Evolutionary conservation across 2,888 invertebrate species (phyloP), one percentile per base, ranked within the genome.

Genomic region (Himalopsyche japonica): DNA sequence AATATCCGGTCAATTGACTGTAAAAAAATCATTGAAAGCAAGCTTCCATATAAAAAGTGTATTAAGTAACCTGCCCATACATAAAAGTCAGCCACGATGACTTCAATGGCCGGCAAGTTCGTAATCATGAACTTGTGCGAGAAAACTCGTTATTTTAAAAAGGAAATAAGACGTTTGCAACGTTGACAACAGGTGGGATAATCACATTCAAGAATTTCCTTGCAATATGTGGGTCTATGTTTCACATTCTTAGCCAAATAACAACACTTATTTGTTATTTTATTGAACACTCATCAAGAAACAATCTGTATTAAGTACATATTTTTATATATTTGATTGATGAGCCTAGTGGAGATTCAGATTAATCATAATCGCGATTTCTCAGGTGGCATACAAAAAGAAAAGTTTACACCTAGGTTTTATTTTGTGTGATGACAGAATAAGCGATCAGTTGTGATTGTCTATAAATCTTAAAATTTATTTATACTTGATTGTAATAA

Each of bases 141-240:
- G 32, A 80, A 64, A 80, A 80, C 80, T 80, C 18, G 80, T 80
- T 80, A 64, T 80, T 64, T 64, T 64, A 64, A 80, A 80, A 80
- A 80, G 80, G 80, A 80, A 70, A 80, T 80, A 49, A 57, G 34
- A 57, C 30, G 15, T 30, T 34, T 34, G 76, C 76, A 76, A n/a
- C 30, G 48, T 30, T 32, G 24, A 34, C 37, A 15, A 64, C 32
- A 64, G 64, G 27, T 80, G 64, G n/a, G 48, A 48, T 49, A 79
- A 79, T 79, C 32, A 27, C 32, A 79, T 49, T 48, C 48, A 47
- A 48, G 80, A 80, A 80, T 80, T 70, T 80, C 7, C 57, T 57
- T 20, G 10, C 20, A 57, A 70, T 34, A 80, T 80, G 49, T 80
- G 49, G 80, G 80, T 80, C 80, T 80, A 57, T 57, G 57, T n/a